phyloP scores from a whole-genome alignment of 92 coral and sea anemone genomes.

The Galaxea fascicularis region DNA sequence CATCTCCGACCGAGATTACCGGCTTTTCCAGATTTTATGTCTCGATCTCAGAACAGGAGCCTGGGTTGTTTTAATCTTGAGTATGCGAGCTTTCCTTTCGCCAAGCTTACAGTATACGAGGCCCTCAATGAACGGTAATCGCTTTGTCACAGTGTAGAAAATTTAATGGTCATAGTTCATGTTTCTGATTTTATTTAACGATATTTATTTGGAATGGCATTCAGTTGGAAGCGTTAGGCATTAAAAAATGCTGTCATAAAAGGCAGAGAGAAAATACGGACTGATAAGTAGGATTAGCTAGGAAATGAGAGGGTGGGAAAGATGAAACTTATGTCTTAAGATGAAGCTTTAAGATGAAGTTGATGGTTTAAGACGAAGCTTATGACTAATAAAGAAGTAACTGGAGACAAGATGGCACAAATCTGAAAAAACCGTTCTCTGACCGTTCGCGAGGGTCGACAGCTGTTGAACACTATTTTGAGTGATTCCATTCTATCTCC shows the following conservation, averaged over 20 bases:
- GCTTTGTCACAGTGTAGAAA: slow-evolving; percentile 37
- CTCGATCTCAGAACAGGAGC: neutral
- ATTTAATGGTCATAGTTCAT: slow-evolving; percentile 2
- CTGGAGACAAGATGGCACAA: too few species aligned
- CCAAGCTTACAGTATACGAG: slow-evolving; percentile 77
- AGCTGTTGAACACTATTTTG: too few species aligned
- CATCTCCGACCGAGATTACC: neutral
- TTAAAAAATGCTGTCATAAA: neutral
- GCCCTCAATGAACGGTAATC: slow-evolving; percentile 22
- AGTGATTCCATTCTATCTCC: too few species aligned
- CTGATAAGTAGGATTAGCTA: neutral
- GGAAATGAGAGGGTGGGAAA: neutral
- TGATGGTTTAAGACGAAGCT: too few species aligned
- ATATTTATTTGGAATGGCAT: neutral
- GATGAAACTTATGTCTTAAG: neutral
- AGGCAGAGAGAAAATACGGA: neutral
- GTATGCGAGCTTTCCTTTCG: slow-evolving; percentile 64
- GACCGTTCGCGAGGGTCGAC: too few species aligned
- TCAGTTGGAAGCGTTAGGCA: slow-evolving; percentile 1
- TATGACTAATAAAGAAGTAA: too few species aligned
- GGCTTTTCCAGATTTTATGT: neutral
- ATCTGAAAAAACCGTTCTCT: too few species aligned
- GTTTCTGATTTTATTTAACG: neutral
- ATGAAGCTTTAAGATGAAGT: too few species aligned
- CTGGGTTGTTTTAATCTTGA: neutral